phyloP scores from a whole-genome alignment of 1,140 invertebrate genomes.

The Formica exsecta region DNA sequence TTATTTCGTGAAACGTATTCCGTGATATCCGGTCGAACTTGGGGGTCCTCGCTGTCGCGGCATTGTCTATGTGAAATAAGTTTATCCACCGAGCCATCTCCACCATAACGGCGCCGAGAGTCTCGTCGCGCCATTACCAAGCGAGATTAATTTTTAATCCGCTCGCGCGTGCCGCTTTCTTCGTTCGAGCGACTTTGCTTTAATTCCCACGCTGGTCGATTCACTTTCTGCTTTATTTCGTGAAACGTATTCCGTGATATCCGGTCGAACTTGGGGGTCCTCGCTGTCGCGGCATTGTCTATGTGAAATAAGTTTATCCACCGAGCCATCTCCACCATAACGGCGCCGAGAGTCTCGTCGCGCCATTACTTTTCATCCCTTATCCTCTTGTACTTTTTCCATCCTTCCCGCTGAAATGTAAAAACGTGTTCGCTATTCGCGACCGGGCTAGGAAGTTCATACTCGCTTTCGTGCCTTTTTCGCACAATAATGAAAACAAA shows the following conservation, averaged over 20 bases:
- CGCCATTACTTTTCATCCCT: conserved; percentile 49
- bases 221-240: conserved; percentile 4
- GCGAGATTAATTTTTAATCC: conserved; percentile 25
- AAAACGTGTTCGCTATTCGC: not conserved
- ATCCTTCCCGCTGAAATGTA: not conserved
- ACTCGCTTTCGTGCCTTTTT: not conserved
- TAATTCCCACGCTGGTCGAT: conserved; percentile 28
- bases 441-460: not conserved
- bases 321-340: not conserved
- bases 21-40: not conserved
- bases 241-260: not conserved
- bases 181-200: not conserved
- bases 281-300: conserved; percentile 26
- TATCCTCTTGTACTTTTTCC: conserved; percentile 19
- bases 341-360: conserved; percentile 45
- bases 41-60: not conserved
- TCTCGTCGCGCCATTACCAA: conserved; percentile 34
- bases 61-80: conserved; percentile 23
- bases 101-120: conserved; percentile 28
- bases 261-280: not conserved
- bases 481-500: conserved; percentile 14
- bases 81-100: conserved; percentile 9
- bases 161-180: not conserved
- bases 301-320: conserved; percentile 9
- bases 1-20: conserved; percentile 2